Percentiles rank a stretch among this genome's conserved stretches.
Conservation (phyloP, 1,140 invertebrate genomes). For the Homalodisca vitripennis region DNA sequence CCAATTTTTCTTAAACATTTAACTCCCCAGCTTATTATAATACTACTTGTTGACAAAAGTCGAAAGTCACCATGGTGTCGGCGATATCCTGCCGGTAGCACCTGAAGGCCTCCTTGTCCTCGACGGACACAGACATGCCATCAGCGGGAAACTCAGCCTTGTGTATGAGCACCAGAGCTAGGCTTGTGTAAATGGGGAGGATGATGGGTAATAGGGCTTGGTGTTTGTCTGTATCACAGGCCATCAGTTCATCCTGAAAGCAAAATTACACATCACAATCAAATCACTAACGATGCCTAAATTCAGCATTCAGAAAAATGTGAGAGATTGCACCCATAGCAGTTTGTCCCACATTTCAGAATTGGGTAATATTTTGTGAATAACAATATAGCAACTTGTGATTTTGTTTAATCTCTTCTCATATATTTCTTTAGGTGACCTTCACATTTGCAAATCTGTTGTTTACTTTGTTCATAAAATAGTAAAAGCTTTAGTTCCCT, state of each 20-base stretch:
- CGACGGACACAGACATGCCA: conserved; percentile 54
- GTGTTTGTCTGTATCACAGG: conserved; percentile 53
- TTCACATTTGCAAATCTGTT: too few relatives aligned
- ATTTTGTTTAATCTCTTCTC: too few relatives aligned
- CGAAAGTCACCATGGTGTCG: conserved; percentile 71
- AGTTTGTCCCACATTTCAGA: too few relatives aligned
- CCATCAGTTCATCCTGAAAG: conserved; percentile 61
- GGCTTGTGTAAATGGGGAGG: conserved; percentile 63
- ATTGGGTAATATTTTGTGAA: too few relatives aligned
- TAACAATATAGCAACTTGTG: too few relatives aligned
- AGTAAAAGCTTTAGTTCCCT: too few relatives aligned
- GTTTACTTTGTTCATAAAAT: too few relatives aligned
- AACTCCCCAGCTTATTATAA: background rate
- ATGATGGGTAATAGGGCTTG: conserved; percentile 53
- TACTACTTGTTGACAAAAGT: background rate
- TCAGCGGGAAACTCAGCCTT: conserved; percentile 63
- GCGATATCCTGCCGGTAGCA: conserved; percentile 91
- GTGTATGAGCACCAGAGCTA: conserved; percentile 61
- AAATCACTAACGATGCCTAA: too few relatives aligned
- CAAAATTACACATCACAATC: too few relatives aligned
- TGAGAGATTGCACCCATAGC: too few relatives aligned
- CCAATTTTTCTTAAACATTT: background rate
- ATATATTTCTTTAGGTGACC: too few relatives aligned
- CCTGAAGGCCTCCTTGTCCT: conserved; percentile 82
- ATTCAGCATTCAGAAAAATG: too few relatives aligned